Percentiles rank a stretch among this genome's conserved stretches.
Evolutionary conservation across 2,888 invertebrate genomes (phyloP).

Genomic region (Eupithecia abbreviata): DNA sequence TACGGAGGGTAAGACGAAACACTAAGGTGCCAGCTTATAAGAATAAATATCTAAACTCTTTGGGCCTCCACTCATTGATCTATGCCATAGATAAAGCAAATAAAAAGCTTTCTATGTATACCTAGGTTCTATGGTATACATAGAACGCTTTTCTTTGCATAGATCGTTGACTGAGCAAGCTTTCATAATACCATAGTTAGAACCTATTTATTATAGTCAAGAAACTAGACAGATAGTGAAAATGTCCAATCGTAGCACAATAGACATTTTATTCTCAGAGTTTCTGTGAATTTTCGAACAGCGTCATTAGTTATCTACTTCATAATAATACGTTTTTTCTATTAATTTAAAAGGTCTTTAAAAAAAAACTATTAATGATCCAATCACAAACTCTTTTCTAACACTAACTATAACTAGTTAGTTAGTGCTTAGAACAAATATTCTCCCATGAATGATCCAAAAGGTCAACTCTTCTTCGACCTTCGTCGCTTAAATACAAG

Average conservation of each 20-base stretch:
- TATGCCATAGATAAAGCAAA: too few relatives aligned
- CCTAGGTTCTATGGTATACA: too few relatives aligned
- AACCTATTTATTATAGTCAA: not conserved
- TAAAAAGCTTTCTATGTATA: too few relatives aligned
- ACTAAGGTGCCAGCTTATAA: too few relatives aligned
- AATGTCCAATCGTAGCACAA: not conserved
- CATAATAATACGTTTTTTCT: not conserved
- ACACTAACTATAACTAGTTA: not conserved
- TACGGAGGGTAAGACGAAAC: not conserved
- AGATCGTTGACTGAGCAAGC: too few relatives aligned
- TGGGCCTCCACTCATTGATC: too few relatives aligned
- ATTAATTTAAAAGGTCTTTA: too few relatives aligned
- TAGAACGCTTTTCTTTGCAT: too few relatives aligned
- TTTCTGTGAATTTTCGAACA: conserved; percentile 5
- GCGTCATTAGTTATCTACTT: not conserved
- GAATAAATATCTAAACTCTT: too few relatives aligned
- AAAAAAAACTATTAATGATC: not conserved
- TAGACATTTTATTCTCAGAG: not conserved
- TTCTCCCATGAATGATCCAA: not conserved
- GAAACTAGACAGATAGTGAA: not conserved
- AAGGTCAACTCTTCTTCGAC: not conserved
- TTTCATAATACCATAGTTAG: too few relatives aligned
- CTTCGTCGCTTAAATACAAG: not conserved
- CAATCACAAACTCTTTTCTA: not conserved
- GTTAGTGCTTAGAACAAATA: not conserved